These are phyloP conservation scores for Papilio aristodemus DNA, from an alignment of 1,140 invertebrate species.

Conservation along the genomic window DNA sequence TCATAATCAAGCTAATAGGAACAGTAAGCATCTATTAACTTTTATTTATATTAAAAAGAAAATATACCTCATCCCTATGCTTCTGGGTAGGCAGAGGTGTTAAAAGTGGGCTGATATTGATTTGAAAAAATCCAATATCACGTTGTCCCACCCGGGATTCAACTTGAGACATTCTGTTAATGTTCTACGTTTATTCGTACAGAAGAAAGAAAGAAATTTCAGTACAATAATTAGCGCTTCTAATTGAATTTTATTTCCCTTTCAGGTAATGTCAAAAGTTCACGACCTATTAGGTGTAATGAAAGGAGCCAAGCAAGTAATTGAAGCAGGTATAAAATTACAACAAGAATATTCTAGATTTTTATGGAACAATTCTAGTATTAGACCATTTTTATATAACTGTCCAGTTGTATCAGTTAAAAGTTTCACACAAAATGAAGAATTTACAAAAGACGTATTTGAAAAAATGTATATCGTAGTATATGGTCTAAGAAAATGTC, in stretches of 20 bases:
- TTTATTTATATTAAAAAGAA: too few relatives aligned
- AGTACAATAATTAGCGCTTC: too few relatives aligned
- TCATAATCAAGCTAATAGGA: conserved; percentile 50
- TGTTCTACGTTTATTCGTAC: too few relatives aligned
- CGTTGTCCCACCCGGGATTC: too few relatives aligned
- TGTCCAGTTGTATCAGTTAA: conserved; percentile 68
- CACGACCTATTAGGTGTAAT: conserved; percentile 83
- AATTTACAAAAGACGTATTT: conserved; percentile 55
- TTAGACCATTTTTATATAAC: conserved; percentile 74
- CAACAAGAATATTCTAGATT: conserved; percentile 80
- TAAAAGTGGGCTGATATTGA: too few relatives aligned
- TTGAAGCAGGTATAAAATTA: conserved; percentile 81
- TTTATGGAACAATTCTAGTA: conserved; percentile 84
- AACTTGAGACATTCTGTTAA: too few relatives aligned
- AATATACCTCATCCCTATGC: too few relatives aligned
- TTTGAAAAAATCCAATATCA: too few relatives aligned
- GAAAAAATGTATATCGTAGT: conserved; percentile 62
- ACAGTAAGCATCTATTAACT: conserved; percentile 28
- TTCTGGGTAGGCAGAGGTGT: too few relatives aligned
- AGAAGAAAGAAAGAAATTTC: too few relatives aligned
- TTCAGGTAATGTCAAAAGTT: conserved; percentile 80
- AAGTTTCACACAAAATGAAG: conserved; percentile 52
- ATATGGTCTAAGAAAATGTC: conserved; percentile 68
- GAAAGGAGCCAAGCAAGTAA: conserved; percentile 82
- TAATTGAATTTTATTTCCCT: conserved; percentile 29